phyloP scores from a whole-genome alignment of 2,888 invertebrate species.

The Notodonta dromedarius region DNA sequence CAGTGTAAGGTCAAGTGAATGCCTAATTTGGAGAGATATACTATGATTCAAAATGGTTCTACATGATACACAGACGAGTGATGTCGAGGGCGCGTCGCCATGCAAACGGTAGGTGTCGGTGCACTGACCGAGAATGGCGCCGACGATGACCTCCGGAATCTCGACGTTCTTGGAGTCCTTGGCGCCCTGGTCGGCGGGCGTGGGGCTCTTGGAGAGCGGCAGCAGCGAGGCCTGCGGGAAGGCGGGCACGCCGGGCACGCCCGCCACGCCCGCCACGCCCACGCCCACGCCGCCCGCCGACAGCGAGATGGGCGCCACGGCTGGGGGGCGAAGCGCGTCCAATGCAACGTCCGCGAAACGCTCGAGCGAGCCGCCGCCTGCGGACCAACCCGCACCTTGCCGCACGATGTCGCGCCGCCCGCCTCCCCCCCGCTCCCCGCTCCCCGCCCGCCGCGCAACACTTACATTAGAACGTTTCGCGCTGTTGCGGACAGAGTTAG shows the following conservation, averaged over 20 bases:
- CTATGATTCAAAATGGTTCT: too few species aligned
- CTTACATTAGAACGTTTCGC: slow-evolving; percentile 77
- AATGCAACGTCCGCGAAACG: slow-evolving; percentile 91
- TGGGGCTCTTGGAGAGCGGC: slow-evolving; percentile 91
- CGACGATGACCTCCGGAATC: slow-evolving; percentile 98
- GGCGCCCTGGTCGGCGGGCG: slow-evolving; percentile 90
- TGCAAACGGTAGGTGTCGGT: neutral
- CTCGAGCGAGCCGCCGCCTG: slow-evolving; percentile 84
- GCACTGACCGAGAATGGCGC: slow-evolving; percentile 94
- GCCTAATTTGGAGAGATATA: too few species aligned
- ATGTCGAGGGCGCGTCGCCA: too few species aligned
- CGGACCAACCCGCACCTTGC: slow-evolving; percentile 34
- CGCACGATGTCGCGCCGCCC: slow-evolving; percentile 27
- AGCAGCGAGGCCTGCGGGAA: slow-evolving; percentile 89
- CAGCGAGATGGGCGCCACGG: slow-evolving; percentile 93
- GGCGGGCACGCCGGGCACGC: slow-evolving; percentile 83
- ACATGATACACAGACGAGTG: too few species aligned
- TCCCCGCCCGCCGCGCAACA: slow-evolving; percentile 22
- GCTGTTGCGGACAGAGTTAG: slow-evolving; percentile 64
- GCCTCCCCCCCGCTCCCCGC: slow-evolving; percentile 8
- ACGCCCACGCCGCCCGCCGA: slow-evolving; percentile 84
- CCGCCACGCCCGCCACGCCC: slow-evolving; percentile 76
- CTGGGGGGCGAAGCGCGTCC: slow-evolving; percentile 87
- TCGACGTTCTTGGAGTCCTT: slow-evolving; percentile 96
- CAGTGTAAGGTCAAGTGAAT: neutral